These are phyloP conservation scores for Morpho achilles DNA, from an alignment of 2,888 invertebrate genomes.

Conservation along the genomic window DNA sequence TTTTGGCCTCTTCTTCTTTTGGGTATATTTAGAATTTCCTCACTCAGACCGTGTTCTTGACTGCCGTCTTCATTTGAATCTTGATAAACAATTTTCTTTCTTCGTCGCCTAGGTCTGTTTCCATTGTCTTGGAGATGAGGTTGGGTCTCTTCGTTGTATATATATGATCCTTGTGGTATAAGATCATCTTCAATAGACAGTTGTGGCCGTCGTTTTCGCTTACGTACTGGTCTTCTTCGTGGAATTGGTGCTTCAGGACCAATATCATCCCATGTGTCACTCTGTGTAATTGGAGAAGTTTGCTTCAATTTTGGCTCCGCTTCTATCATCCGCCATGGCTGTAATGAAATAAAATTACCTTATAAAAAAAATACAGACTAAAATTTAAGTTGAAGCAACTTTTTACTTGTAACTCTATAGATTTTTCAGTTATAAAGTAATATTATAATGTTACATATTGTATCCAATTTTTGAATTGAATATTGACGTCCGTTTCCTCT, in stretches of 20 bases:
- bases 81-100: conserved; percentile 47
- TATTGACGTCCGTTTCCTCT: no score
- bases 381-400: no score
- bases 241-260: conserved; percentile 52
- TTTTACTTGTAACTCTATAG: no score
- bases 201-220: conserved; percentile 81
- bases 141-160: conserved; percentile 39
- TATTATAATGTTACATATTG: no score
- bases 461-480: no score
- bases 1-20: conserved; percentile 53
- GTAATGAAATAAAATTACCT: conserved; percentile 41
- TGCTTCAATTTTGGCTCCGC: conserved; percentile 43
- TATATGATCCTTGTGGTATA: conserved; percentile 40
- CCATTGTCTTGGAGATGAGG: conserved; percentile 40
- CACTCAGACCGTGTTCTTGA: conserved; percentile 54
- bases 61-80: conserved; percentile 17
- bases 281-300: conserved; percentile 32
- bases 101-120: conserved; percentile 48
- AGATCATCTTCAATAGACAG: conserved; percentile 39
- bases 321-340: conserved; percentile 75
- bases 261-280: conserved; percentile 51
- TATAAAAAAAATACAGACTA: no score
- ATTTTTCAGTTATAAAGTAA: no score
- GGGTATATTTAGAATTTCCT: conserved; percentile 54
- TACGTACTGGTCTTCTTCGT: conserved; percentile 71